Conservation (phyloP, 2,797 vertebrate species). For the Eutrigla gurnardus region DNA sequence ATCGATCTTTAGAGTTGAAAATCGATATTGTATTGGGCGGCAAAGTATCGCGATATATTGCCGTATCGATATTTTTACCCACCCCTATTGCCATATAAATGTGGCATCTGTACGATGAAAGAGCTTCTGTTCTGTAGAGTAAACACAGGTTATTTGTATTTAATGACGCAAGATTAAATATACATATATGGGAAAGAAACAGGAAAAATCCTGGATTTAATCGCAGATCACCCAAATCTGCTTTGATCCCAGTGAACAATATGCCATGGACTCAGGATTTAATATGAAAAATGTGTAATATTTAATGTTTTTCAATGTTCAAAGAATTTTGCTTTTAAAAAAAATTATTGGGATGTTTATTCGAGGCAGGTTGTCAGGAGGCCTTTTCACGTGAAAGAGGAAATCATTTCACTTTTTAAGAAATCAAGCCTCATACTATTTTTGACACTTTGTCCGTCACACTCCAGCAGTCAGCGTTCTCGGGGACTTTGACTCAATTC, state of each 20-base stretch:
- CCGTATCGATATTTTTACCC: too few relatives aligned
- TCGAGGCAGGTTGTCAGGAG: neutral
- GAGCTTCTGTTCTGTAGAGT: neutral
- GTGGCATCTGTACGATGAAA: neutral
- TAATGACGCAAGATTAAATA: constrained; percentile 11
- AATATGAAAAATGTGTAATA: constrained; percentile 35
- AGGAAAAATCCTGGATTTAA: constrained; percentile 46
- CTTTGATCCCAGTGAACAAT: constrained; percentile 45
- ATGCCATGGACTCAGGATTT: constrained; percentile 34
- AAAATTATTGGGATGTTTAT: neutral
- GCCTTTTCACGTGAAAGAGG: neutral
- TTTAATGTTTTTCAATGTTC: constrained; percentile 40
- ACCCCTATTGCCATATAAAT: neutral
- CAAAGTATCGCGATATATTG: too few relatives aligned
- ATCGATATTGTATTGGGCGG: too few relatives aligned
- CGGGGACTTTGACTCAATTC: constrained; percentile 41
- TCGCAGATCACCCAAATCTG: constrained; percentile 50
- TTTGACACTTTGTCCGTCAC: neutral
- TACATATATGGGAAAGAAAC: neutral
- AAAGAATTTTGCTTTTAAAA: neutral
- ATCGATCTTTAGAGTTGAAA: too few relatives aligned
- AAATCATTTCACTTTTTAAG: neutral
- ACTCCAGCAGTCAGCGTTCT: neutral
- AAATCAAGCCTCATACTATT: neutral
- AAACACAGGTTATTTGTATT: neutral